phyloP scores from a whole-genome alignment of 2,888 invertebrate species.

The Erebia ligea region DNA sequence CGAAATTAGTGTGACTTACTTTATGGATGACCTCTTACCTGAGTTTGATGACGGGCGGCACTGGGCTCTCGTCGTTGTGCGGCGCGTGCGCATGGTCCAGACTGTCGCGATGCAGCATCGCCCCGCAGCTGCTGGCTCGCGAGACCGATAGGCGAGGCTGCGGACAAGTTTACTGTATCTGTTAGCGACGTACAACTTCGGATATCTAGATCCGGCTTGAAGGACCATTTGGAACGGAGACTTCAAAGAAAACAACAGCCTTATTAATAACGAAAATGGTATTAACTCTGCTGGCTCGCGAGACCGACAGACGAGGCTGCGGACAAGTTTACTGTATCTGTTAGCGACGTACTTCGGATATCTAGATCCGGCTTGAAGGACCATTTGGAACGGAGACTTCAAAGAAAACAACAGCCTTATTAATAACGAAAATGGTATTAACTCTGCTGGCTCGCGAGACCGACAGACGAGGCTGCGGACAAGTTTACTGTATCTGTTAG shows the following conservation, averaged over 20 bases:
- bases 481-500: not conserved
- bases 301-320: constrained; percentile 67
- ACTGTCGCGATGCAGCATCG: constrained; percentile 59
- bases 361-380: too few species aligned
- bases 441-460: constrained; percentile 59
- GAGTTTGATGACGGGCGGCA: constrained; percentile 68
- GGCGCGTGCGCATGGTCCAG: constrained; percentile 50
- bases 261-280: too few species aligned
- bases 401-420: too few species aligned
- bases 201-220: too few species aligned
- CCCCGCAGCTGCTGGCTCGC: constrained; percentile 55
- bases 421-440: too few species aligned
- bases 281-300: constrained; percentile 51
- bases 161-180: not conserved
- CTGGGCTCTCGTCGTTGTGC: constrained; percentile 54
- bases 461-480: constrained; percentile 63
- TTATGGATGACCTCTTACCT: too few species aligned
- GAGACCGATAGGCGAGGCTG: constrained; percentile 68
- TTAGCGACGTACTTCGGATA: too few species aligned
- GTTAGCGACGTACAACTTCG: not conserved
- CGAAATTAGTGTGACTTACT: too few species aligned
- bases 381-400: too few species aligned
- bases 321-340: not conserved
- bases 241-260: too few species aligned
- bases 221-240: too few species aligned